phyloP scores from a whole-genome alignment of 1,140 invertebrate genomes.

The Luehdorfia chinensis region DNA sequence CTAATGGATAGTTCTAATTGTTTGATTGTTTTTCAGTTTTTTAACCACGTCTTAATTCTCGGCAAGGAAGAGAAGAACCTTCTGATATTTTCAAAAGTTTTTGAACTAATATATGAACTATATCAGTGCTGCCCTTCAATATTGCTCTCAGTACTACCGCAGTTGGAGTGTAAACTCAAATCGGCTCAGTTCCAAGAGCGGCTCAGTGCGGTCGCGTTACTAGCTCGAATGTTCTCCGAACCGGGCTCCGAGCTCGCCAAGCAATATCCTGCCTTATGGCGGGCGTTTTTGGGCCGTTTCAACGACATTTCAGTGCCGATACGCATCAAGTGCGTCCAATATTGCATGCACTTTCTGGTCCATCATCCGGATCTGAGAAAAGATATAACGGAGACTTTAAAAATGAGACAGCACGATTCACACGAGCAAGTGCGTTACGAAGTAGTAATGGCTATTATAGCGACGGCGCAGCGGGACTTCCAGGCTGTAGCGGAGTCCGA shows the following conservation, averaged over 20 bases:
- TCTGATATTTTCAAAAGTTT: constrained; percentile 90
- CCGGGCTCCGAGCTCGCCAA: constrained; percentile 93
- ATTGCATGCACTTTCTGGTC: constrained; percentile 97
- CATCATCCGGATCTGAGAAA: constrained; percentile 95
- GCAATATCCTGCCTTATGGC: constrained; percentile 89
- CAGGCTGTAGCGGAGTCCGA: constrained; percentile 93
- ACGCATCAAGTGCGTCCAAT: constrained; percentile 96
- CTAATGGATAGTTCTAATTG: no score
- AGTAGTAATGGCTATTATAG: constrained; percentile 97
- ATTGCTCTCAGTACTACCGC: constrained; percentile 92
- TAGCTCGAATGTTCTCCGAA: constrained; percentile 98
- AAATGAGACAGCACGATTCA: constrained; percentile 94
- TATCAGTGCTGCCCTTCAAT: constrained; percentile 95
- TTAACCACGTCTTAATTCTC: constrained; percentile 95
- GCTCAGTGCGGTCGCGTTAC: constrained; percentile 90
- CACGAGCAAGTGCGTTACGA: constrained; percentile 96
- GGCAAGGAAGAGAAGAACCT: constrained; percentile 92
- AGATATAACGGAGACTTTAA: constrained; percentile 94
- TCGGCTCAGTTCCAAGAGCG: constrained; percentile 92
- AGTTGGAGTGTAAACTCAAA: constrained; percentile 95
- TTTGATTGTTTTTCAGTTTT: constrained; percentile 89
- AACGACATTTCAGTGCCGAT: constrained; percentile 96
- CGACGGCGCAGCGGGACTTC: constrained; percentile 94
- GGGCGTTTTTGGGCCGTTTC: constrained; percentile 82
- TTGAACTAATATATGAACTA: constrained; percentile 97